Conservation (phyloP, 2,888 invertebrate species). For the Monochamus alternatus region DNA sequence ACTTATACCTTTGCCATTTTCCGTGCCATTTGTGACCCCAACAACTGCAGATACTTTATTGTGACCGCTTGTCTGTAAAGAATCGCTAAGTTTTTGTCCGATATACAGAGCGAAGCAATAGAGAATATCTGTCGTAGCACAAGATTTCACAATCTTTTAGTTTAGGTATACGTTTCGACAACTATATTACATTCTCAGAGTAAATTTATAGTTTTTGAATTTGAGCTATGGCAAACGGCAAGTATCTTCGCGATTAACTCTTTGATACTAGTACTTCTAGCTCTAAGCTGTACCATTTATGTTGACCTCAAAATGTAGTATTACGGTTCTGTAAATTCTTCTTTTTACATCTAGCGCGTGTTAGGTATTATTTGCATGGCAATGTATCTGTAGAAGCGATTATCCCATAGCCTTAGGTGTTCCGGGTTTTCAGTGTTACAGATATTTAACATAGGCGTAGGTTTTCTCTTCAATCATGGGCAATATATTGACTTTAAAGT, state of each 20-base stretch:
- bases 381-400: constrained; percentile 16
- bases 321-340: not conserved
- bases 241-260: too few species aligned
- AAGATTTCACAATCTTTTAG: too few species aligned
- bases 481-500: too few species aligned
- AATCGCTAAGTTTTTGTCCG: not conserved
- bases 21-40: not conserved
- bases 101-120: too few species aligned
- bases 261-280: too few species aligned
- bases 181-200: too few species aligned
- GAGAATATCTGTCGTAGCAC: too few species aligned
- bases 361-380: constrained; percentile 21
- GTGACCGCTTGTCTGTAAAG: not conserved
- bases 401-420: constrained; percentile 28
- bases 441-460: not conserved
- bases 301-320: not conserved
- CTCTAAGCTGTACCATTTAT: too few species aligned
- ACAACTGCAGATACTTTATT: not conserved
- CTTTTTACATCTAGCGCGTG: not conserved
- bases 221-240: too few species aligned
- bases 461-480: not conserved
- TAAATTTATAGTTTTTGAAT: too few species aligned
- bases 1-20: not conserved
- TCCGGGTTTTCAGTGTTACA: not conserved
- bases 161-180: too few species aligned